Percentiles rank a stretch among this genome's conserved stretches.
Evolutionary conservation across 2,888 invertebrate species (phyloP).

Genomic region (Callimorpha dominula): DNA sequence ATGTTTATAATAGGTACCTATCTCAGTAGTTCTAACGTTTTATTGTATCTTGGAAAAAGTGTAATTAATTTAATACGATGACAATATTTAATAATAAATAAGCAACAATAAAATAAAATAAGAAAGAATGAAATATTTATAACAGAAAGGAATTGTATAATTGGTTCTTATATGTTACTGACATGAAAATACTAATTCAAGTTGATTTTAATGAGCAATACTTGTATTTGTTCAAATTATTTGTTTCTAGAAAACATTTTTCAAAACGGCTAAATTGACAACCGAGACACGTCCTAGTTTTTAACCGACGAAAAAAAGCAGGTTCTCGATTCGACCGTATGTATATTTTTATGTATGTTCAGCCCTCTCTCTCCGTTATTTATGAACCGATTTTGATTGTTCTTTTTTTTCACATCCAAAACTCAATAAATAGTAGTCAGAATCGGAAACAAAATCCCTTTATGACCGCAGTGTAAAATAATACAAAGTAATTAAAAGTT

Average conservation of each 20-base stretch:
- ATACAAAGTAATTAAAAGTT: conserved; percentile 45
- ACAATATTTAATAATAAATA: background rate
- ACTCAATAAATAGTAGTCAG: background rate
- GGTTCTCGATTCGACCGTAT: no score
- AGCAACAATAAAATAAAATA: background rate
- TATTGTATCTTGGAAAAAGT: background rate
- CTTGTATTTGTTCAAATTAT: background rate
- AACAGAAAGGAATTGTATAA: background rate
- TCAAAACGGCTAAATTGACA: no score
- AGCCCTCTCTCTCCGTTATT: no score
- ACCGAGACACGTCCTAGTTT: no score
- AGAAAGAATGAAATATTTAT: background rate
- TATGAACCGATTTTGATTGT: no score
- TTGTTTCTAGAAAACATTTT: background rate
- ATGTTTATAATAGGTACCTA: background rate
- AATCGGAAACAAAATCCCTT: background rate
- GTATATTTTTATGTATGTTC: no score
- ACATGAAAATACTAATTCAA: background rate
- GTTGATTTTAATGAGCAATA: background rate
- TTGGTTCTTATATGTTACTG: background rate
- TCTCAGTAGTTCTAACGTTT: background rate
- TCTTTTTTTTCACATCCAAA: no score
- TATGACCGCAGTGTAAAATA: conserved; percentile 29
- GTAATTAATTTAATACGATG: background rate
- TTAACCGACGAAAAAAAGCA: no score